These are phyloP conservation scores for Potorous gilbertii DNA, from an alignment of 2,797 vertebrate genomes.

Conservation along the genomic window DNA sequence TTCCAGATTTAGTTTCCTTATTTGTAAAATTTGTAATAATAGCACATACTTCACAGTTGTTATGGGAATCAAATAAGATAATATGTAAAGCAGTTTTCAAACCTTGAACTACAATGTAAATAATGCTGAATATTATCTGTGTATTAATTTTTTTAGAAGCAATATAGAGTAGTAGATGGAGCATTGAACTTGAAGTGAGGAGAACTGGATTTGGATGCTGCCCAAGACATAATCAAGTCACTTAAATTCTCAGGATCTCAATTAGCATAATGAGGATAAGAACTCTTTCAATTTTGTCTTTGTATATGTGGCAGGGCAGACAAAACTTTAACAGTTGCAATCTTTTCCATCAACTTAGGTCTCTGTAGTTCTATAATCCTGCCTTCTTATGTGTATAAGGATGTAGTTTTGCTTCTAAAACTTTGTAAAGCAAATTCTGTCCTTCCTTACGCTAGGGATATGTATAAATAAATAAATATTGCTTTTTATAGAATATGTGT, in stretches of 20 bases:
- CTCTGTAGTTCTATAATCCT: background rate
- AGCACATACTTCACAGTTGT: background rate
- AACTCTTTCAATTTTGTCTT: background rate
- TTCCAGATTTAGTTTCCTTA: background rate
- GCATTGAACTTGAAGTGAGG: background rate
- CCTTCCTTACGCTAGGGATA: background rate
- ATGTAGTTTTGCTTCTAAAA: background rate
- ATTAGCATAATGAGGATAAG: background rate
- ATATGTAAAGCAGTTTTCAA: background rate
- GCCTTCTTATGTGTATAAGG: background rate
- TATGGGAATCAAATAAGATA: background rate
- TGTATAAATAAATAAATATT: background rate
- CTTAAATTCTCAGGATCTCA: background rate
- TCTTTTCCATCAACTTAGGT: background rate
- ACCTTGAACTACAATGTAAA: background rate
- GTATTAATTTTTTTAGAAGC: background rate
- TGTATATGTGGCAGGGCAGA: background rate
- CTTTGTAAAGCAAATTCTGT: background rate
- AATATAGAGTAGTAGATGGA: background rate
- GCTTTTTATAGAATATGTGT: background rate
- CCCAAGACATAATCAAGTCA: background rate
- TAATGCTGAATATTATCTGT: background rate
- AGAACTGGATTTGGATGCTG: background rate
- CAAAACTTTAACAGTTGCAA: background rate
- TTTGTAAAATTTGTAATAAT: background rate